phyloP scores from a whole-genome alignment of 2,888 invertebrate genomes.

The Coremacera marginata region DNA sequence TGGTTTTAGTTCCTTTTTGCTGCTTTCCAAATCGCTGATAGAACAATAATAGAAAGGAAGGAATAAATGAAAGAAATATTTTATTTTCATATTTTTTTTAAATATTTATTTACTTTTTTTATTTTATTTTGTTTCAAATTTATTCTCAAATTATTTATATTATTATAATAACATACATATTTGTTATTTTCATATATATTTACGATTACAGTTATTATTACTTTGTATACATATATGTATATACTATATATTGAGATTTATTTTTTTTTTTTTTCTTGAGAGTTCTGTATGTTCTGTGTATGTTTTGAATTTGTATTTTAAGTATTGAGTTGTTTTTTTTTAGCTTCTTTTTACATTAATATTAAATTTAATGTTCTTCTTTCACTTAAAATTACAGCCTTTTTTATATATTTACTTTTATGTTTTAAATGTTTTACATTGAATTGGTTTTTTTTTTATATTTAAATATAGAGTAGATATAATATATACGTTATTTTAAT shows the following conservation, averaged over 20 bases:
- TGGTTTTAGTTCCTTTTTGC: no score
- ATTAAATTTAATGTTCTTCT: slow-evolving; percentile 49
- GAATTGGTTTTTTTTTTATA: background rate
- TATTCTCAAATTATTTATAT: slow-evolving; percentile 38
- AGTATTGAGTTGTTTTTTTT: slow-evolving; percentile 47
- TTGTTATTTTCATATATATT: slow-evolving; percentile 26
- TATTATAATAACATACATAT: slow-evolving; percentile 25
- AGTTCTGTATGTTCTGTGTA: slow-evolving; percentile 31
- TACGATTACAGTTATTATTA: slow-evolving; percentile 32
- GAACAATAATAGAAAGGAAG: no score
- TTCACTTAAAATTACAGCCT: slow-evolving; percentile 69
- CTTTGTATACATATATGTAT: slow-evolving; percentile 15
- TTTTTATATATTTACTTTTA: slow-evolving; percentile 48
- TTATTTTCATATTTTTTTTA: slow-evolving; percentile 30
- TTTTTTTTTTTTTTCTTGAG: slow-evolving; percentile 8
- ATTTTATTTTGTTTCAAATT: slow-evolving; percentile 31
- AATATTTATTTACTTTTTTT: slow-evolving; percentile 31
- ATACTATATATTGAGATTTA: slow-evolving; percentile 5
- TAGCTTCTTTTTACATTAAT: slow-evolving; percentile 39
- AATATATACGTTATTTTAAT: slow-evolving; percentile 1
- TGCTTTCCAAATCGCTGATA: no score
- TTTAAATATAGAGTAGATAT: background rate
- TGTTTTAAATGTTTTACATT: slow-evolving; percentile 31
- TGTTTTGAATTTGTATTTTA: slow-evolving; percentile 27
- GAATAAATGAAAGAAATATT: no score